phyloP scores from a whole-genome alignment of 1,140 invertebrate genomes.

The Drosophila seguyi region DNA sequence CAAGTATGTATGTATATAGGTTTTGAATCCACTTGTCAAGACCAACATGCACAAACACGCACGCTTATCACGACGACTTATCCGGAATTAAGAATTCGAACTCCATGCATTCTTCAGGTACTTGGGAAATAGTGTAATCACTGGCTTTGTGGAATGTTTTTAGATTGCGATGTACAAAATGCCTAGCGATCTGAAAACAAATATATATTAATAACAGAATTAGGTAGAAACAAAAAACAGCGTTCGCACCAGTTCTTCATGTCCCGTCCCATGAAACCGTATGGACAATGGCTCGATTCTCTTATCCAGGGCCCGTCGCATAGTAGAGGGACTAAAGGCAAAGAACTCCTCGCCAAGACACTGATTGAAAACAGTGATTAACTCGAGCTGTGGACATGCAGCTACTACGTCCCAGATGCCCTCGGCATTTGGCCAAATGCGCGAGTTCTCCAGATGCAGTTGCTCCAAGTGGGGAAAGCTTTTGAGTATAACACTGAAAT shows the following conservation, averaged over 20 bases:
- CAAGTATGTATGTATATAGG: neutral
- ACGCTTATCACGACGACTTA: neutral
- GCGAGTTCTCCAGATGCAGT: slow-evolving; percentile 30
- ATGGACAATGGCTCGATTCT: slow-evolving; percentile 3
- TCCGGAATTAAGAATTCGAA: neutral
- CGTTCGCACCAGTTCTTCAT: slow-evolving; percentile 17
- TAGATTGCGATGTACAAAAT: slow-evolving; percentile 31
- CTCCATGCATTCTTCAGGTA: slow-evolving; percentile 25
- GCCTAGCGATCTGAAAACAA: slow-evolving; percentile 11
- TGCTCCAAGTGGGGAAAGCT: slow-evolving; percentile 28
- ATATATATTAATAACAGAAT: neutral
- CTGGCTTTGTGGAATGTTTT: neutral
- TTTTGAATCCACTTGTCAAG: neutral
- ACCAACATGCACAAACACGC: neutral
- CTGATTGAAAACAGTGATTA: slow-evolving; percentile 10
- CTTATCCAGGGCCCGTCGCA: slow-evolving; percentile 11
- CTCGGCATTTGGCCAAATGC: slow-evolving; percentile 18
- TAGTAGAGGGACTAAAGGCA: slow-evolving; percentile 3
- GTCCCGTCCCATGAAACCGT: slow-evolving; percentile 13
- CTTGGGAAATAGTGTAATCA: neutral
- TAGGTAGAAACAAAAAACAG: too few species aligned
- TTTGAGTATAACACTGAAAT: slow-evolving; percentile 10
- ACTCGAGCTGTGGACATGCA: slow-evolving; percentile 22
- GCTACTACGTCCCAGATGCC: slow-evolving; percentile 33
- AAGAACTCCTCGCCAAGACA: slow-evolving; percentile 17